Evolutionary conservation across 2,888 invertebrate species (phyloP).

Genomic region (Trachelus tabidus): DNA sequence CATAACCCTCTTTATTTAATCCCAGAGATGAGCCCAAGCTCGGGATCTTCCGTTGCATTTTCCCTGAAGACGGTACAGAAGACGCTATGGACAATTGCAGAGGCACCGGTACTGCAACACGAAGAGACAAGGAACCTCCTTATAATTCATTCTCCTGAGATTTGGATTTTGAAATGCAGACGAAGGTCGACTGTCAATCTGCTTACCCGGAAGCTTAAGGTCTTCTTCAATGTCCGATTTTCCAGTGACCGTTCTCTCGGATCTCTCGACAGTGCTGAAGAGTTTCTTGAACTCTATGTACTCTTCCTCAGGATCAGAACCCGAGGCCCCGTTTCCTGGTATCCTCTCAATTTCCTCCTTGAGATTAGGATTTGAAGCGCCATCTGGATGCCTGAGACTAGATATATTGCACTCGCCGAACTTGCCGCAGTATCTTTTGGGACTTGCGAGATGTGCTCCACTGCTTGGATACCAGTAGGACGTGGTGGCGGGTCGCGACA

Average conservation of each 20-base stretch:
- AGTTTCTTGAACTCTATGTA: slow-evolving; percentile 65
- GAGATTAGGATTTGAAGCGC: slow-evolving; percentile 92
- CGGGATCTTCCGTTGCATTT: slow-evolving; percentile 73
- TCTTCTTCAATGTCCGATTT: slow-evolving; percentile 65
- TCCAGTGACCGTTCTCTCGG: slow-evolving; percentile 62
- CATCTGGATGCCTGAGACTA: slow-evolving; percentile 87
- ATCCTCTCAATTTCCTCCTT: slow-evolving; percentile 74
- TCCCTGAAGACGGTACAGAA: slow-evolving; percentile 73
- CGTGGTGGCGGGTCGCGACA: slow-evolving; percentile 76
- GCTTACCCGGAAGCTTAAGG: slow-evolving; percentile 50
- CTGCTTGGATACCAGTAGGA: slow-evolving; percentile 73
- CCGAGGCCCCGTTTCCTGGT: slow-evolving; percentile 74
- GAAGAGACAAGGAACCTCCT: neutral
- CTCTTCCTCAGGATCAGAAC: slow-evolving; percentile 70
- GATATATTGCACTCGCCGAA: slow-evolving; percentile 72
- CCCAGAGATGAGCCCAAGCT: slow-evolving; percentile 75
- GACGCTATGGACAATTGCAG: slow-evolving; percentile 66
- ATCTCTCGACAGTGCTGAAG: slow-evolving; percentile 54
- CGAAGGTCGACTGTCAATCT: no score
- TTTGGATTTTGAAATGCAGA: neutral
- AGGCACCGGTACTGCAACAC: slow-evolving; percentile 47
- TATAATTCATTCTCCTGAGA: neutral
- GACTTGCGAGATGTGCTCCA: slow-evolving; percentile 68
- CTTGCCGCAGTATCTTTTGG: slow-evolving; percentile 75
- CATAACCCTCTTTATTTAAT: slow-evolving; percentile 80